phyloP scores from a whole-genome alignment of 2,113 vertebrate species.

The Coptodon rendalli region DNA sequence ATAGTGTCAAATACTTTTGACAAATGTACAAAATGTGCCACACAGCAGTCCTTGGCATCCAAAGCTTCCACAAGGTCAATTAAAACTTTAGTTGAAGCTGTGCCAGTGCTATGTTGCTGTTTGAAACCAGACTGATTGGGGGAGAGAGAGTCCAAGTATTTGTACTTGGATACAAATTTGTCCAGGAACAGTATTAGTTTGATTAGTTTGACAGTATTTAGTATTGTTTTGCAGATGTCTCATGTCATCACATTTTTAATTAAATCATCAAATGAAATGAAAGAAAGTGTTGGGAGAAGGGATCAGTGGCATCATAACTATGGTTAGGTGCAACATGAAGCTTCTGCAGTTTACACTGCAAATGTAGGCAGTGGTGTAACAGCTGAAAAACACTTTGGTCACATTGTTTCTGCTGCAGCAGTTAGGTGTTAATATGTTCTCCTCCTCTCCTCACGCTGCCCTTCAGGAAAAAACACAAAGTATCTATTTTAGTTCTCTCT shows the following conservation, averaged over 20 bases:
- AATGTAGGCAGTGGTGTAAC: background rate
- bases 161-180: too few relatives aligned
- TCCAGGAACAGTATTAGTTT: background rate
- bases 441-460: background rate
- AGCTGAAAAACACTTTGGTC: background rate
- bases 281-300: background rate
- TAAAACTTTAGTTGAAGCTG: background rate
- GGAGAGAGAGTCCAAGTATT: background rate
- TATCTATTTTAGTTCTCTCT: background rate
- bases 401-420: background rate
- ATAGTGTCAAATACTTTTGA: background rate
- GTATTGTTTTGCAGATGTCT: background rate
- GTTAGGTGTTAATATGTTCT: constrained; percentile 1
- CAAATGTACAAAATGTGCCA: background rate
- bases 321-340: background rate
- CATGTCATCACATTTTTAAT: background rate
- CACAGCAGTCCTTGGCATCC: too few relatives aligned
- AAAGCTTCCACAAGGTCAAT: background rate
- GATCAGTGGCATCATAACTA: background rate
- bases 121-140: background rate
- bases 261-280: background rate
- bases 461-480: background rate
- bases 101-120: background rate
- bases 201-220: background rate
- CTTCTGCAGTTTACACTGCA: background rate